These are phyloP conservation scores for Oceanodroma tethys DNA, from an alignment of 2,113 vertebrate species.

Conservation along the genomic window DNA sequence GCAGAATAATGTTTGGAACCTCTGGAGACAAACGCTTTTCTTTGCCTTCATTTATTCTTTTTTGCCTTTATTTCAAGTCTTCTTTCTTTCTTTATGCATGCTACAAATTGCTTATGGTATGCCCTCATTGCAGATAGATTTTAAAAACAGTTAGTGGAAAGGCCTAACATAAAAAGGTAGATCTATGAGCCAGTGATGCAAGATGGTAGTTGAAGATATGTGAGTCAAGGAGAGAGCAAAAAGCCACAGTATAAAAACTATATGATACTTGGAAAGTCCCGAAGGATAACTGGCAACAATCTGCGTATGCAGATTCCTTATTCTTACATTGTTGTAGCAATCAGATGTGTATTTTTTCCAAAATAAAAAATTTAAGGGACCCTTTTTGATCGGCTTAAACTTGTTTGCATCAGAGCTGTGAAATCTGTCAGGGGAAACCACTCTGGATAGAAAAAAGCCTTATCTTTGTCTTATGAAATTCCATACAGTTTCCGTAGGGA, in stretches of 20 bases:
- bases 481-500: neutral
- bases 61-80: neutral
- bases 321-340: neutral
- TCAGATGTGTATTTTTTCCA: neutral
- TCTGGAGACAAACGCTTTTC: neutral
- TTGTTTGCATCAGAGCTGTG: neutral
- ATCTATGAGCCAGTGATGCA: neutral
- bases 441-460: neutral
- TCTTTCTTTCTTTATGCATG: neutral
- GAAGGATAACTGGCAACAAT: neutral
- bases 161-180: neutral
- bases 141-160: neutral
- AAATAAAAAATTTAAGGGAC: neutral
- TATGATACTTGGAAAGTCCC: neutral
- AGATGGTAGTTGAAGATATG: neutral
- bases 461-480: neutral
- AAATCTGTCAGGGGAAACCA: neutral
- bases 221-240: neutral
- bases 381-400: neutral
- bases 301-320: neutral
- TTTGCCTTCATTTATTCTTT: neutral
- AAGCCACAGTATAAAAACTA: neutral
- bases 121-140: neutral
- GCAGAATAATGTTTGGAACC: neutral
- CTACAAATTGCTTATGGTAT: neutral